Percentiles rank a stretch among this genome's conserved stretches.
phyloP scores from a whole-genome alignment of 35 echinoderm and acorn worm species.

The Ptychodera flava region DNA sequence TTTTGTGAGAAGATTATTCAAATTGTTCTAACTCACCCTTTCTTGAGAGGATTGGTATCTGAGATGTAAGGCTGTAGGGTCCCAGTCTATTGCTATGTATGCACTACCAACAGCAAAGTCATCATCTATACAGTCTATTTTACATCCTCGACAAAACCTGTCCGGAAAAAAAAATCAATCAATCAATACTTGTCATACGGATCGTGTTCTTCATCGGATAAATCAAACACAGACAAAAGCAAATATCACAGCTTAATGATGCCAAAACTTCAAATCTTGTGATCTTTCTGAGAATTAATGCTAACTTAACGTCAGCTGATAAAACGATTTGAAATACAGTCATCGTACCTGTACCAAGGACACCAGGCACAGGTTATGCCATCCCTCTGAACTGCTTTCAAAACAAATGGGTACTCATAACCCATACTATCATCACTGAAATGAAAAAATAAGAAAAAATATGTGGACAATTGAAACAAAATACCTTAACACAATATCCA shows the following conservation, averaged over 20 bases:
- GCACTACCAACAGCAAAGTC: conserved; percentile 51
- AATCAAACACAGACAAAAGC: too few relatives aligned
- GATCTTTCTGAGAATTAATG: too few relatives aligned
- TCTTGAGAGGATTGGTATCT: conserved; percentile 94
- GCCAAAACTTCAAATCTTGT: too few relatives aligned
- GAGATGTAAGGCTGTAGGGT: conserved; percentile 87
- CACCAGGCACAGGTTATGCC: conserved; percentile 93
- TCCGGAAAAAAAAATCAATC: background rate
- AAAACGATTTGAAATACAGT: background rate
- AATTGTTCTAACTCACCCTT: conserved; percentile 38
- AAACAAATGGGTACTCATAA: conserved; percentile 92
- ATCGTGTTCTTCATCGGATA: background rate
- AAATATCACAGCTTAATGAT: too few relatives aligned
- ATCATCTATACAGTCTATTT: conserved; percentile 63
- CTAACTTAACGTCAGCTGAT: too few relatives aligned
- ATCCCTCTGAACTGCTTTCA: conserved; percentile 98
- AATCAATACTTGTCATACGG: background rate
- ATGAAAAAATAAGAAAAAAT: background rate
- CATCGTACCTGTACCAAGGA: conserved; percentile 93
- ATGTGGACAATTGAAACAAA: too few relatives aligned
- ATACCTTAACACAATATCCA: too few relatives aligned
- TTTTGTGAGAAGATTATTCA: too few relatives aligned
- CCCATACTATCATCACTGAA: conserved; percentile 62
- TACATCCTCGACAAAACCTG: conserved; percentile 96
- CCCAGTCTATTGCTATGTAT: conserved; percentile 96